A percentile compares a stretch with the other conserved stretches of the same genome.
phyloP scores from a whole-genome alignment of 2,888 invertebrate genomes.

The Rhyacophila evoluta region DNA sequence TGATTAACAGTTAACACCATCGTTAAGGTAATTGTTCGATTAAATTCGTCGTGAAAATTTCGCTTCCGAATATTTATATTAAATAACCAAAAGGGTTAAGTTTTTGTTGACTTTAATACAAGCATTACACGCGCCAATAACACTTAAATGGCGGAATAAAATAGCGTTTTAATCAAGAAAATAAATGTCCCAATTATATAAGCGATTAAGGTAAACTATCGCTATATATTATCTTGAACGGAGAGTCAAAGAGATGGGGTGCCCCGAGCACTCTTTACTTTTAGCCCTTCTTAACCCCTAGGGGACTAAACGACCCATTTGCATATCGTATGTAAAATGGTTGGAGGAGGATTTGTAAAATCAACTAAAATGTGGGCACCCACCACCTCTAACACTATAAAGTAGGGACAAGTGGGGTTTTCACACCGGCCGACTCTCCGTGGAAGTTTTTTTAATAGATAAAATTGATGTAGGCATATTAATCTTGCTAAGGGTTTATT shows the following conservation, averaged over 20 bases:
- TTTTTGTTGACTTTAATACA: constrained; percentile 2
- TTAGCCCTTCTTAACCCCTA: constrained; percentile 38
- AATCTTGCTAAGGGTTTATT: constrained; percentile 12
- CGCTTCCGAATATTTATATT: not conserved
- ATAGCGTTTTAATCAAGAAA: constrained; percentile 51
- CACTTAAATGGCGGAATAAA: constrained; percentile 35
- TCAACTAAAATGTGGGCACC: constrained; percentile 49
- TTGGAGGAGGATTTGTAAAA: constrained; percentile 54
- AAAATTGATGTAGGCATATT: constrained; percentile 29
- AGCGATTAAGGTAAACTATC: constrained; percentile 53
- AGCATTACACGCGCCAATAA: constrained; percentile 28
- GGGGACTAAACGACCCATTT: constrained; percentile 51
- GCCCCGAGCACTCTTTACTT: constrained; percentile 48
- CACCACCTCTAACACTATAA: constrained; percentile 32
- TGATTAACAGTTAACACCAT: not conserved
- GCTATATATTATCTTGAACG: constrained; percentile 50
- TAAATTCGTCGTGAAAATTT: not conserved
- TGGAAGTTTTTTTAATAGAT: constrained; percentile 33
- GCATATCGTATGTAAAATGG: constrained; percentile 54
- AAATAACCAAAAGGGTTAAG: constrained; percentile 19
- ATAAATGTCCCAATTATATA: constrained; percentile 54
- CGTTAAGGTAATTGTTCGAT: not conserved
- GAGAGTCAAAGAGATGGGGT: constrained; percentile 36
- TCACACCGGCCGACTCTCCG: constrained; percentile 16
- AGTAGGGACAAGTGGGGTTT: constrained; percentile 33